Percentiles rank a stretch among this genome's conserved stretches.
Evolutionary conservation across 2,797 vertebrate genomes (phyloP).

Genomic region (Botia almorhae): DNA sequence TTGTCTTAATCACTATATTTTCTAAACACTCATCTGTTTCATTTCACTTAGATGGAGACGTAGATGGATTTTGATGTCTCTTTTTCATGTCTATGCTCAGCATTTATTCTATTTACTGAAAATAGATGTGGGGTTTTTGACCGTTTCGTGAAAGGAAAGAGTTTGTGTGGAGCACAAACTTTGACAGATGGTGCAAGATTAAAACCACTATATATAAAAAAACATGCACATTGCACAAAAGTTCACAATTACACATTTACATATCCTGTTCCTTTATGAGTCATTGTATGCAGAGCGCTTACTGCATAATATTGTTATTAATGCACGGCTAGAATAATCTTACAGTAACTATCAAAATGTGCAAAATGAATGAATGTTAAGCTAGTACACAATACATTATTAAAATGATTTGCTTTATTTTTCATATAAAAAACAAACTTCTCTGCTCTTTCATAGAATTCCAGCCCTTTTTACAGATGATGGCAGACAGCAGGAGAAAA

Average conservation of each 20-base stretch:
- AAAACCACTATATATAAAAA: slow-evolving; percentile 21
- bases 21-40: no score
- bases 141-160: slow-evolving; percentile 8
- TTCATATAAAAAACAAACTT: background rate
- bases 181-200: slow-evolving; percentile 52
- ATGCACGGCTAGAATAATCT: background rate
- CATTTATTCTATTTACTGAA: background rate
- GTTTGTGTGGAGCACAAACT: background rate
- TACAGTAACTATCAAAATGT: background rate
- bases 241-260: slow-evolving; percentile 12
- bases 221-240: slow-evolving; percentile 11
- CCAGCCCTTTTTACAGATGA: slow-evolving; percentile 90
- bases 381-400: background rate
- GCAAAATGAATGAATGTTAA: background rate
- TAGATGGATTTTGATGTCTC: background rate
- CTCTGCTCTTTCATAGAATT: slow-evolving; percentile 70
- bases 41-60: no score
- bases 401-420: background rate
- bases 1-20: background rate
- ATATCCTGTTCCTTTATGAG: slow-evolving; percentile 38
- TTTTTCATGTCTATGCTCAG: background rate
- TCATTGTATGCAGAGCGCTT: slow-evolving; percentile 1
- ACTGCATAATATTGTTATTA: background rate
- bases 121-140: background rate
- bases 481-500: slow-evolving; percentile 83